Evolutionary conservation across 1,140 invertebrate genomes (phyloP).

Genomic region (Helicoverpa armigera): DNA sequence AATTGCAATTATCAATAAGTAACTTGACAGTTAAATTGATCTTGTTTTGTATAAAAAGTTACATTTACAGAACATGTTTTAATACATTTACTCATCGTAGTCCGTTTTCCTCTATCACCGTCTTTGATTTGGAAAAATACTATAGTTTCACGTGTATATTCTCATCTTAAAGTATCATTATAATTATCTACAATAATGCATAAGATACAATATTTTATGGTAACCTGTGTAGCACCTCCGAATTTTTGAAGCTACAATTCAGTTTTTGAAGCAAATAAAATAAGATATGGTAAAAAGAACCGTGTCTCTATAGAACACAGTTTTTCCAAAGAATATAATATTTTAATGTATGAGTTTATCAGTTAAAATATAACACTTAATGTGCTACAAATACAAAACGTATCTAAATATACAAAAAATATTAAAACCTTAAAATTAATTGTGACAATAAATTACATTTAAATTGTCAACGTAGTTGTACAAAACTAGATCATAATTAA

Average conservation of each 20-base stretch:
- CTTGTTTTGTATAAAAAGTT: not conserved
- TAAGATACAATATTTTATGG: slow-evolving; percentile 70
- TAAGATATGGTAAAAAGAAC: slow-evolving; percentile 52
- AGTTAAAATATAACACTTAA: slow-evolving; percentile 43
- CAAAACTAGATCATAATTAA: slow-evolving; percentile 51
- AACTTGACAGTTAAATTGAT: not conserved
- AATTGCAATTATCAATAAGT: slow-evolving; percentile 17
- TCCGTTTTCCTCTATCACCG: slow-evolving; percentile 24
- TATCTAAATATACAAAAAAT: slow-evolving; percentile 48
- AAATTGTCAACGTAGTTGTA: slow-evolving; percentile 53
- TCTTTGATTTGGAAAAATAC: slow-evolving; percentile 36
- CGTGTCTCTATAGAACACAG: slow-evolving; percentile 46
- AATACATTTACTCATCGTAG: slow-evolving; percentile 8
- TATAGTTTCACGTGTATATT: slow-evolving; percentile 37
- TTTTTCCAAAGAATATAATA: slow-evolving; percentile 47
- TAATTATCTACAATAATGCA: slow-evolving; percentile 61
- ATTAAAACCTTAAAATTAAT: slow-evolving; percentile 49
- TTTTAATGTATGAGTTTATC: slow-evolving; percentile 40
- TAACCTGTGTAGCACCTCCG: slow-evolving; percentile 80
- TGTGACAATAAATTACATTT: slow-evolving; percentile 56
- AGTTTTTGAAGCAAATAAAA: slow-evolving; percentile 57
- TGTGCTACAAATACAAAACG: slow-evolving; percentile 43
- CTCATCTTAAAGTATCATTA: slow-evolving; percentile 45
- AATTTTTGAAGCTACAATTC: slow-evolving; percentile 63
- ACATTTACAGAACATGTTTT: slow-evolving; percentile 5